Base-by-base conservation (phyloP, 2,113 vertebrate species). In the Varanus komodoensis region DNA sequence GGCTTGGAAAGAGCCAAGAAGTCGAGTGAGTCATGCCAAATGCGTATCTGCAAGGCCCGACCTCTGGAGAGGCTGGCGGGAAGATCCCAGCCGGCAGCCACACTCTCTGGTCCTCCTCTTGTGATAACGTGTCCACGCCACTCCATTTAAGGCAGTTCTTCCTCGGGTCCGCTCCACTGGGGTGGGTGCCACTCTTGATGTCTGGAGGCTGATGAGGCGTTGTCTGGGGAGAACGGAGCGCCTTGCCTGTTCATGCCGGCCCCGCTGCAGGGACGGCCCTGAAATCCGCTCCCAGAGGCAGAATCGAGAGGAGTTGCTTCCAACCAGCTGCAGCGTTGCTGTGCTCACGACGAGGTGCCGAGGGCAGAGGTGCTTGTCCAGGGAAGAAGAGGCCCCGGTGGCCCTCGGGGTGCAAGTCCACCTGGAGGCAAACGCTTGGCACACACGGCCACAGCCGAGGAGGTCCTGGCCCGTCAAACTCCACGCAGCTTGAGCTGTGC, bases 91-190 rank as follows among this genome's bases (percentile, higher is more conserved):
- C 27, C 12, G 6, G 38, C 32, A 27, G 21, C 50, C 2, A 34
- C 52, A 15, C 12, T 61, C 68, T 27, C 17, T n/a, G n/a, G 50
- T 32, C 2, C 23, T 29, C 23, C 61, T 54, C 8, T 17, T 54
- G 52, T 9, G 64, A 27, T 67, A 77, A 44, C 9, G 3, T 23
- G 25, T 25, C 9, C n/a, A 9, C 25, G 1, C n/a, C 54, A 0
- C 73, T 38, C 87, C 78, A 88, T 88, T 88, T 88, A 82, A 82
- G 87, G 87, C 87, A 50, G 19, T 68, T 14, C 54, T 78, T 54
- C 8, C 12, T 9, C 52, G 5, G 34, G 71, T 38, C 38, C 14
- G 0, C 29, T 68, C 52, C 61, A 61, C 25, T 29, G 38, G 32
- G 54, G 3, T 3, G 34, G 34, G 34, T 11, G 67, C 23, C n/a